Base-by-base conservation (phyloP, 2,888 invertebrate genomes). In the Sialis fuliginosa region DNA sequence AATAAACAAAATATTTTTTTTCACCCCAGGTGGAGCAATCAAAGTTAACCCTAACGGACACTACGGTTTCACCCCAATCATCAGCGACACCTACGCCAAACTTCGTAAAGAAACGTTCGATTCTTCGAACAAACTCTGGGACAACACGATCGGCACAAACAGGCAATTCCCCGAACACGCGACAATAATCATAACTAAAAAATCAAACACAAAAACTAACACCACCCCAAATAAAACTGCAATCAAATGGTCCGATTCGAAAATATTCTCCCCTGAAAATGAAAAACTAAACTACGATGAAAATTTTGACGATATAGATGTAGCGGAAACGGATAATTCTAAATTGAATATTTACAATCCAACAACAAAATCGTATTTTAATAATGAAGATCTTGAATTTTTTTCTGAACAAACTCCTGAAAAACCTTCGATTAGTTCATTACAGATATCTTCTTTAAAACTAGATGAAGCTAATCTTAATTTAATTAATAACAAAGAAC, bases 1-100 rank as follows among this genome's bases (percentile, higher is more conserved):
- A 22, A 22, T 22, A 22, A 22, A 22, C 22, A 22, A 22, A 22
- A 22, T n/a, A n/a, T n/a, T n/a, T 37, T 5, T 47, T 44, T 12
- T 48, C 53, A 48, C 57, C 56, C 48, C 54, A 71, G 71, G 70
- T 62, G 70, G 70, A 48, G 66, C 63, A 39, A 69, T 71, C 51
- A 68, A 70, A 58, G 68, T 70, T n/a, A 63, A 69, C 53, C 65
- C 70, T 40, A 60, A 65, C 50, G 67, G 69, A 43, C 66, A 69
- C 54, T 70, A 68, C 54, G 32, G 39, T 13, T 63, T 68, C 13
- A 67, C 65, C 53, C 70, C 70, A 12, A 67, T 64, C 39, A 64
- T 71, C 45, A 71, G 70, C 55, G 69, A 69, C 56, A 69, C 70
- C 51, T 70, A 71, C 52, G 69, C 70, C 6, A 71, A 71, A 55